These are phyloP conservation scores for Meloidogyne hapla DNA, from an alignment of 1,140 invertebrate genomes.

Conservation along the genomic window DNA sequence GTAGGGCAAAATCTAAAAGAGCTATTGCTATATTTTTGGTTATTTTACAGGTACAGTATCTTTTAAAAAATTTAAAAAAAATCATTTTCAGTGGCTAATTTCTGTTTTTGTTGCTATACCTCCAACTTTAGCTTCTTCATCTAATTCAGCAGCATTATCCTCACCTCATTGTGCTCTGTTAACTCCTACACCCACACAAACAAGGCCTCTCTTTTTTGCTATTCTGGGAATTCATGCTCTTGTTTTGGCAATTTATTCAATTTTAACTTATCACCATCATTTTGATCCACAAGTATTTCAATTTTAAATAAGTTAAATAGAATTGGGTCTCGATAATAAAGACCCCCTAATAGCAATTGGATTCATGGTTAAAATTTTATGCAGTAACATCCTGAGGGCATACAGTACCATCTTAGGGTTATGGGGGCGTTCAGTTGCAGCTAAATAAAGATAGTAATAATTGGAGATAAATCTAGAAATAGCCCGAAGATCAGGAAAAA, in stretches of 20 bases:
- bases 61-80: not conserved
- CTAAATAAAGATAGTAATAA: too few relatives aligned
- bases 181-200: slow-evolving; percentile 35
- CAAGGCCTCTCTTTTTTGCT: slow-evolving; percentile 24
- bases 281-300: slow-evolving; percentile 31
- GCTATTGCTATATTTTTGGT: slow-evolving; percentile 21
- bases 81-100: slow-evolving; percentile 25
- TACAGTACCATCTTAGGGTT: too few relatives aligned
- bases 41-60: slow-evolving; percentile 23
- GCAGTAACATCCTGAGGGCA: too few relatives aligned
- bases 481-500: too few relatives aligned
- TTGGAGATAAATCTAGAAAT: too few relatives aligned
- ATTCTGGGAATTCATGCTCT: slow-evolving; percentile 34
- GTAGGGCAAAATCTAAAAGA: slow-evolving; percentile 9
- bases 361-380: too few relatives aligned
- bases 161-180: slow-evolving; percentile 21
- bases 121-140: slow-evolving; percentile 13
- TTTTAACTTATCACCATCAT: slow-evolving; percentile 39
- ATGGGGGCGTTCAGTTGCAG: too few relatives aligned
- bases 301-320: too few relatives aligned
- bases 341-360: too few relatives aligned
- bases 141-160: not conserved
- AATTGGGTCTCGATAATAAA: too few relatives aligned
- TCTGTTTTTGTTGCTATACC: slow-evolving; percentile 22
- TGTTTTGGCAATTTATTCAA: slow-evolving; percentile 41